phyloP scores from a whole-genome alignment of 1,140 invertebrate species.

The silkworm (Bombyx mori) region ASM3026992v2 NC_085113.1:9413501-9414000 shows the following conservation, averaged over 20 bases:
- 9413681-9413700: constrained; percentile 63
- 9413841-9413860: constrained; percentile 62
- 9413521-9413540: constrained; percentile 45
- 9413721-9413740: constrained; percentile 54
- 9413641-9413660: constrained; percentile 62
- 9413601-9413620: constrained; percentile 59
- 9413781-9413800: constrained; percentile 57
- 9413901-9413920: too few species aligned
- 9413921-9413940: too few species aligned
- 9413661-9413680: constrained; percentile 62
- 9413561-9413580: constrained; percentile 19
- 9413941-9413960: too few species aligned
- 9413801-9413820: constrained; percentile 59
- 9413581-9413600: constrained; percentile 58
- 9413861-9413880: constrained; percentile 58
- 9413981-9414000: too few species aligned
- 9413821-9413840: constrained; percentile 64
- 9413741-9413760: constrained; percentile 69
- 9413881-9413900: constrained; percentile 20
- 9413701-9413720: constrained; percentile 59
- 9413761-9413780: constrained; percentile 68
- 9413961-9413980: too few species aligned
- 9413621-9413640: constrained; percentile 57
- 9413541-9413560: constrained; percentile 38
- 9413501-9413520: constrained; percentile 47